phyloP scores from a whole-genome alignment of 1,140 invertebrate genomes.

The Brachionus calyciflorus region DNA sequence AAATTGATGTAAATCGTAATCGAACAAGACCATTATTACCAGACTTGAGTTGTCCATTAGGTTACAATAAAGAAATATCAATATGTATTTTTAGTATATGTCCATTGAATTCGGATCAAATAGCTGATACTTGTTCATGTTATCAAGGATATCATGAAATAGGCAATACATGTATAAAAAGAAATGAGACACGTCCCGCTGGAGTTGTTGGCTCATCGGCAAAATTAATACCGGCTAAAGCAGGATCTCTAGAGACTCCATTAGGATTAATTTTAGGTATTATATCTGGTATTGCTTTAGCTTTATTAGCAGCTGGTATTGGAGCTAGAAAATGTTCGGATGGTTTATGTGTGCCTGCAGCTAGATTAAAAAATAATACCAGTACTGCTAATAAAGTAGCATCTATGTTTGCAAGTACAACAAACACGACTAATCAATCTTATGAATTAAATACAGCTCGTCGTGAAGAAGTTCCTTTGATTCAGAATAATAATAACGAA shows the following conservation, averaged over 20 bases:
- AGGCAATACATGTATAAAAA: background rate
- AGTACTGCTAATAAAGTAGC: constrained; percentile 1
- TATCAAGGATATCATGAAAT: constrained; percentile 29
- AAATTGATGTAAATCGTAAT: constrained; percentile 24
- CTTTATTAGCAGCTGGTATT: constrained; percentile 14
- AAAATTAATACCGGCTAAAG: constrained; percentile 22
- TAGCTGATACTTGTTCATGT: constrained; percentile 35
- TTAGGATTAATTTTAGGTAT: constrained; percentile 28
- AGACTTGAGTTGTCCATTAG: constrained; percentile 7
- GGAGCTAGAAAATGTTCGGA: constrained; percentile 37
- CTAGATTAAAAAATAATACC: background rate
- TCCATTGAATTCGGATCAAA: constrained; percentile 45
- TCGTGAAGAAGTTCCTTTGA: constrained; percentile 19
- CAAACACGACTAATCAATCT: constrained; percentile 32
- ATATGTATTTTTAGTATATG: constrained; percentile 38
- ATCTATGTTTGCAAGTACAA: constrained; percentile 9
- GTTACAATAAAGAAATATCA: background rate
- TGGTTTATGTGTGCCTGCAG: constrained; percentile 17
- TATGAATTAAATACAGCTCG: constrained; percentile 21
- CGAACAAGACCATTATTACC: constrained; percentile 4
- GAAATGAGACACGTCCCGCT: background rate
- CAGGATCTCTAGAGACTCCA: background rate
- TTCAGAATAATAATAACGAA: background rate
- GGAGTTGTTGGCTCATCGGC: background rate
- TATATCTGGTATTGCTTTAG: constrained; percentile 40